Conservation (phyloP, 2,797 vertebrate species). For the Mycteria americana region DNA sequence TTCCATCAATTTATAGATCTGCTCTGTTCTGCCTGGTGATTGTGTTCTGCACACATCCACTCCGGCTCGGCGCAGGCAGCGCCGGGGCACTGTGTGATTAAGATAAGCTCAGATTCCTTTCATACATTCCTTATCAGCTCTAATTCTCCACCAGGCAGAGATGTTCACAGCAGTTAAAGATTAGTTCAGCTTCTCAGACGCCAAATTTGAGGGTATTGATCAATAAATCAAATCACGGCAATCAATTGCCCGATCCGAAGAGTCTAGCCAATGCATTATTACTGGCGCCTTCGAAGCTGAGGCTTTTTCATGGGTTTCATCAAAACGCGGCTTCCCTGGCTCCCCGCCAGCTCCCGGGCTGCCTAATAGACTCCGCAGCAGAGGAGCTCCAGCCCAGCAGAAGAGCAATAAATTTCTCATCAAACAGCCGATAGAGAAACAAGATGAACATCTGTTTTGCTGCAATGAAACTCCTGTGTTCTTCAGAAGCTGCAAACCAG, state of each 20-base stretch:
- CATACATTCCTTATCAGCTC: constrained; percentile 89
- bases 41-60: constrained; percentile 80
- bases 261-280: constrained; percentile 96
- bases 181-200: constrained; percentile 91
- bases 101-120: constrained; percentile 94
- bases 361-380: constrained; percentile 83
- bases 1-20: constrained; percentile 99
- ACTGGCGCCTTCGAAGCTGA: constrained; percentile 83
- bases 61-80: constrained; percentile 67
- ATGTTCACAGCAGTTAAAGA: constrained; percentile 91
- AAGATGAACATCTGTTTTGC: constrained; percentile 88
- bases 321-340: constrained; percentile 79
- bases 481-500: constrained; percentile 78
- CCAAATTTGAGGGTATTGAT: constrained; percentile 92
- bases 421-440: constrained; percentile 82
- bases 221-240: constrained; percentile 99
- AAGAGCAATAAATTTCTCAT: constrained; percentile 87
- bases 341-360: constrained; percentile 77
- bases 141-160: constrained; percentile 86
- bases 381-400: constrained; percentile 80
- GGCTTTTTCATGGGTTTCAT: constrained; percentile 80
- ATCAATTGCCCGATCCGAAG: constrained; percentile 96
- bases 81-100: constrained; percentile 84
- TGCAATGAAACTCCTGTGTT: constrained; percentile 83
- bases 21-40: constrained; percentile 97